These are phyloP conservation scores for Corvus hawaiiensis DNA, from an alignment of 2,113 vertebrate genomes.

Conservation along the genomic window DNA sequence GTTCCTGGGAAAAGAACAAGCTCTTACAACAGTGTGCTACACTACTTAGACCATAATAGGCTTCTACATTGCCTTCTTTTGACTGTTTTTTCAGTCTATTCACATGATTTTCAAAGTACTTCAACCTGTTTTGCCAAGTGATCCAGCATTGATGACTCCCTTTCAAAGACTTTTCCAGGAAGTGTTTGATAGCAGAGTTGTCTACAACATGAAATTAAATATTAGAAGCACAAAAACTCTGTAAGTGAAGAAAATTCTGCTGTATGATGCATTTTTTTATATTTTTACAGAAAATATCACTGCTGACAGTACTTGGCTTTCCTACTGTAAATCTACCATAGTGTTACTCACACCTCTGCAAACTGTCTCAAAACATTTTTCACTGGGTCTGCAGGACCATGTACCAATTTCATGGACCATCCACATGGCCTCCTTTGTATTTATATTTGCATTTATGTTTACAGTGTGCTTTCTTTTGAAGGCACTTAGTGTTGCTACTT, in stretches of 20 bases:
- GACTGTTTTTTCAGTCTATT: neutral
- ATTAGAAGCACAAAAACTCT: neutral
- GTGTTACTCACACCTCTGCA: neutral
- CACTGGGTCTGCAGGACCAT: neutral
- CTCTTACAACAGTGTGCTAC: neutral
- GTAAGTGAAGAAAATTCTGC: neutral
- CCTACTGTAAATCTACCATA: neutral
- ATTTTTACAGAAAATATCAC: neutral
- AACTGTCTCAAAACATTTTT: neutral
- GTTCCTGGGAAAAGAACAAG: neutral
- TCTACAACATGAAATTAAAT: neutral
- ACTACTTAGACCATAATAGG: neutral
- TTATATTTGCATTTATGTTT: neutral
- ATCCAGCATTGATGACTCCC: neutral
- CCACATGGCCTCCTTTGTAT: neutral
- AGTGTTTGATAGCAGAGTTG: neutral
- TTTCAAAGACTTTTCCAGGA: neutral
- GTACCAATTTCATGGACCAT: neutral
- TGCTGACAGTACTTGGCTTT: neutral
- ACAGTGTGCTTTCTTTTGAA: neutral
- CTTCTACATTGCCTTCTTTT: neutral
- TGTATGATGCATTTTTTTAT: neutral
- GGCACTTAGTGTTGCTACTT: neutral
- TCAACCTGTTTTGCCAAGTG: neutral
- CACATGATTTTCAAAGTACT: neutral